Evolutionary conservation across 2,113 vertebrate species (phyloP).

Genomic region (Octodon degus): DNA sequence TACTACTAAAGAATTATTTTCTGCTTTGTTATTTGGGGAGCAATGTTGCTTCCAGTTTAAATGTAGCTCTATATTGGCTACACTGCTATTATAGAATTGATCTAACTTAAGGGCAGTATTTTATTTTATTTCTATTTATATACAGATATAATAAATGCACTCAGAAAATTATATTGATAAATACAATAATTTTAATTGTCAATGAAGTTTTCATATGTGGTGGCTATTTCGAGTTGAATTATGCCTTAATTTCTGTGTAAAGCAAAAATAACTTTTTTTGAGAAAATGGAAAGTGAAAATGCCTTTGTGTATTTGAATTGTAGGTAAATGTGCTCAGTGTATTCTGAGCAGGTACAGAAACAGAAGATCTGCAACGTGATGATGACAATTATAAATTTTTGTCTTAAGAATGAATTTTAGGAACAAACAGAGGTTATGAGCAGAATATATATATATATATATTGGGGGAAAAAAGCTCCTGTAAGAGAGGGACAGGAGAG

Average conservation of each 20-base stretch:
- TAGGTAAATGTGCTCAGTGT: background rate
- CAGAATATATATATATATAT: no score
- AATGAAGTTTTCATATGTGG: background rate
- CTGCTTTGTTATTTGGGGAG: background rate
- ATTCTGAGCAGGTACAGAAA: background rate
- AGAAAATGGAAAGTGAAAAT: background rate
- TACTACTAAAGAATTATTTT: background rate
- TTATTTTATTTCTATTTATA: conserved; percentile 9
- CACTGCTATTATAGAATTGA: no score
- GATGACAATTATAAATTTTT: background rate
- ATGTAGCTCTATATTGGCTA: background rate
- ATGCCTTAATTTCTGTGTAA: conserved; percentile 1
- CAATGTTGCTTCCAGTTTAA: background rate
- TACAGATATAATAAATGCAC: background rate
- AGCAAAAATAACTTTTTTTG: background rate
- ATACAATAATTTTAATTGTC: conserved; percentile 17
- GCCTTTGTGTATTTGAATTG: conserved; percentile 3
- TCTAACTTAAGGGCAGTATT: background rate
- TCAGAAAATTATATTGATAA: background rate
- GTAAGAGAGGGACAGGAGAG: no score
- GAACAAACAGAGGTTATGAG: no score
- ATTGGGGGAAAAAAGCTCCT: no score
- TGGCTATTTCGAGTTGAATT: background rate
- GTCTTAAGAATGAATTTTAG: no score
- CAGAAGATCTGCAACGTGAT: background rate